Evolutionary conservation across 1,140 invertebrate genomes (phyloP), one percentile per base, ranked within the genome.

Genomic region (Cydia pomonella): DNA sequence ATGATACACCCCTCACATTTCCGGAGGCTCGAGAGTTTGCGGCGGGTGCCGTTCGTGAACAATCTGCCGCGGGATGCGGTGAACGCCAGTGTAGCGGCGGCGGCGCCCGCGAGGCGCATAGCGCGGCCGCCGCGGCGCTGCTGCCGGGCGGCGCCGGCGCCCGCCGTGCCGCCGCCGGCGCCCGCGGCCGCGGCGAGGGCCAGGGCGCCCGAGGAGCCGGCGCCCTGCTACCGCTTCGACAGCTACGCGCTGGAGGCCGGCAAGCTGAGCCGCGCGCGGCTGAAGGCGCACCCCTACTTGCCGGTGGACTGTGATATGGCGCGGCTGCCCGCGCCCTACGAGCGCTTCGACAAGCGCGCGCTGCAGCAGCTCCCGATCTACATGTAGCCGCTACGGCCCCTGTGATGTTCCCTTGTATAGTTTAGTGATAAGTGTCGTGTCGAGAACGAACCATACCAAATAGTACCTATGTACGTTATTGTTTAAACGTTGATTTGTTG

Each of bases 1-100:
- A 97, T 97, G 96, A 97, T 97, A 86, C 96, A 97, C 93, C 96
- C 96, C n/a, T 97, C 96, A 82, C 97, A 97, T 89, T 97, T 97
- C 93, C 93, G 96, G 75, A 95, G 96, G 89, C 96, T 96, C 87
- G 96, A 97, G 85, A 95, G 95, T 77, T 95, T 96, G 84, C 93
- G 96, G 76, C 94, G 96, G 72, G 96, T 95, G 85, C 96, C 96
- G 18, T 97, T 97, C 88, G 95, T 92, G 81, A 92, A 92, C 84
- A 92, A 92, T 84, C 82, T 91, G 81, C 88, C 89, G 62, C 86
- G 87, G 27, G 80, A 80, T 27, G 84, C 80, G 69, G 82, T 72
- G 76, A 38, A 47, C 72, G 79, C 63, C 69, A 75, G 75, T 79
- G 23, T 62, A 77, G 82, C 80, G 23, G 77, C 83, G 62, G 76